These are phyloP conservation scores for Hiodon alosoides DNA, from an alignment of 2,113 vertebrate species.

Conservation along the genomic window DNA sequence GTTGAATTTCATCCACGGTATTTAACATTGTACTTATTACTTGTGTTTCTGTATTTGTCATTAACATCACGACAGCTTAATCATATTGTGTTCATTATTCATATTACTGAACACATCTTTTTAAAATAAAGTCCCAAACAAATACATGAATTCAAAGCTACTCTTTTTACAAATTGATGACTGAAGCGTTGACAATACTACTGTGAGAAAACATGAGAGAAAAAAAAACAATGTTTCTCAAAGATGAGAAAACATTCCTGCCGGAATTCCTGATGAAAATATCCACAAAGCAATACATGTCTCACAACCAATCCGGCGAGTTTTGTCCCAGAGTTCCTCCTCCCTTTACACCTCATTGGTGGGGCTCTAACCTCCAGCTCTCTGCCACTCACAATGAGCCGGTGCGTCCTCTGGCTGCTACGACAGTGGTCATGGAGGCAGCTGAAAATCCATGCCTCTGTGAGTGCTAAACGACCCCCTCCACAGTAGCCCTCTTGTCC, in stretches of 20 bases:
- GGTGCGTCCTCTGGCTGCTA: no score
- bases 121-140: slow-evolving; percentile 10
- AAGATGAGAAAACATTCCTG: not conserved
- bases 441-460: no score
- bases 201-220: not conserved
- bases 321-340: no score
- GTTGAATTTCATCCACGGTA: not conserved
- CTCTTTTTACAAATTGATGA: not conserved
- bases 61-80: not conserved
- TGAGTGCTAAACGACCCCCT: no score
- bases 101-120: slow-evolving; percentile 3
- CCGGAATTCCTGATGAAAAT: no score
- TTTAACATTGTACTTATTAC: not conserved
- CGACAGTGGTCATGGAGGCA: not conserved
- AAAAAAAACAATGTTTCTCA: slow-evolving; percentile 1
- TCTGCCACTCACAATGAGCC: no score
- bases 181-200: not conserved
- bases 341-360: no score
- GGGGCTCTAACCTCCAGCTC: no score
- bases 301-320: no score
- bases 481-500: no score
- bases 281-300: no score
- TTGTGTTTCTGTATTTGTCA: not conserved
- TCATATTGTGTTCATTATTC: slow-evolving; percentile 5
- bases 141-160: not conserved